Base-by-base conservation (phyloP, 2,888 invertebrate genomes). In the Microctonus hyperodae region DNA sequence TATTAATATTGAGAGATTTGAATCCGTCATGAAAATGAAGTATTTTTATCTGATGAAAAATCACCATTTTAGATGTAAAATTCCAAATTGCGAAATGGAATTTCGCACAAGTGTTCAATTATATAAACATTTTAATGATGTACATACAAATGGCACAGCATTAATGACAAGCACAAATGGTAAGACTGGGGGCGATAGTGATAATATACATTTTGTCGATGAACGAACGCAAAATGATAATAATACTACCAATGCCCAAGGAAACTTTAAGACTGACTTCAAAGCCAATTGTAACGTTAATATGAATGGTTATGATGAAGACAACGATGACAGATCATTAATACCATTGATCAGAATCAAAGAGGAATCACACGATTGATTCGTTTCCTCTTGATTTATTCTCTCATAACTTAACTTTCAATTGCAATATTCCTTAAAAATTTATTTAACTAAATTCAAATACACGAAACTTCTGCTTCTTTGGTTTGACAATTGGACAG, bases 251-350 rank as follows among this genome's bases (percentile, higher is more conserved):
- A 76, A 78, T 67, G 67, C 75, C 76, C 80, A 77, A 76, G 71
- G 70, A 78, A 82, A 81, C 75, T 80, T 81, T 75, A 83, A 83
- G 83, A 83, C 83, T 83, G 83, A 83, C 73, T 81, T 81, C 72
- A 81, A 83, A 78, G 79, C 81, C 80, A 83, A 83, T 76, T 78
- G 76, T 77, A 81, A 75, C 68, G 72, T 75, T 76, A 78, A 78
- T 70, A 69, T 76, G 69, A 79, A 78, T 57, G 77, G 80, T 23
- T 80, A 78, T 68, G 69, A 73, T 25, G 78, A 79, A 66, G 74
- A 74, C 22, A 75, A 76, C 64, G 79, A 81, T 55, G 74, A 73
- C n/a, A 35, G 62, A 16, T 53, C 53, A 53, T 62, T 31, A 66
- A 73, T 70, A 67, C 71, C 74, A 72, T 75, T 73, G 69, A 70